phyloP scores from a whole-genome alignment of 2,888 invertebrate species.

The Nyleta sp. region DNA sequence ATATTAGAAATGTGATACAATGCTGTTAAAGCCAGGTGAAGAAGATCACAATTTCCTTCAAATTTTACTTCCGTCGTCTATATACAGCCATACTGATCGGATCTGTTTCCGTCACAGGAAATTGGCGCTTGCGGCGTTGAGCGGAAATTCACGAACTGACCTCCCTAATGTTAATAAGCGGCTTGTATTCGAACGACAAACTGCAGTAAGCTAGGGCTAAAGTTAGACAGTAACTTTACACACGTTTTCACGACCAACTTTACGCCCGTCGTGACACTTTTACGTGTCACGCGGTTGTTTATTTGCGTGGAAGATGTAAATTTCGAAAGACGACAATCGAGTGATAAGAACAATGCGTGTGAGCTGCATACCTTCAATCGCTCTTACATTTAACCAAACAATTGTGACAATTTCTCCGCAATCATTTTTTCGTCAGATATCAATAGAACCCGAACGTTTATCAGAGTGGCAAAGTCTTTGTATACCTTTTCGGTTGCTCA shows the following conservation, averaged over 20 bases:
- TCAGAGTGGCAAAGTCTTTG: constrained; percentile 7
- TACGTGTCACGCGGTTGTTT: constrained; percentile 2
- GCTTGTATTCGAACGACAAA: constrained; percentile 55
- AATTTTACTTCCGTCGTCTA: constrained; percentile 58
- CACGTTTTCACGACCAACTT: background rate
- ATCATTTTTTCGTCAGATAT: constrained; percentile 29
- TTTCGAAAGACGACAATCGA: background rate
- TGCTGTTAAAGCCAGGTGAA: constrained; percentile 21
- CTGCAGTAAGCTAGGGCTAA: constrained; percentile 26
- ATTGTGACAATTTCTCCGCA: background rate
- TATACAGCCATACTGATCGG: constrained; percentile 69
- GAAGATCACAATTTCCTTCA: constrained; percentile 55
- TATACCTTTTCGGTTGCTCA: constrained; percentile 8
- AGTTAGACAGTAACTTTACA: background rate
- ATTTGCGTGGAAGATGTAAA: background rate
- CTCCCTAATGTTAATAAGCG: constrained; percentile 75
- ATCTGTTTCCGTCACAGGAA: constrained; percentile 75
- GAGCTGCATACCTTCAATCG: background rate
- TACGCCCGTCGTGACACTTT: background rate
- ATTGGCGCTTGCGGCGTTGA: constrained; percentile 76
- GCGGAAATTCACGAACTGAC: constrained; percentile 76
- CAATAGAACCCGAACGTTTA: constrained; percentile 22
- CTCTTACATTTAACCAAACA: background rate
- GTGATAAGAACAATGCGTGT: background rate
- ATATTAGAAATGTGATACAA: constrained; percentile 34